phyloP scores from a whole-genome alignment of 2,888 invertebrate species.

The Euplagia quadripunctaria region DNA sequence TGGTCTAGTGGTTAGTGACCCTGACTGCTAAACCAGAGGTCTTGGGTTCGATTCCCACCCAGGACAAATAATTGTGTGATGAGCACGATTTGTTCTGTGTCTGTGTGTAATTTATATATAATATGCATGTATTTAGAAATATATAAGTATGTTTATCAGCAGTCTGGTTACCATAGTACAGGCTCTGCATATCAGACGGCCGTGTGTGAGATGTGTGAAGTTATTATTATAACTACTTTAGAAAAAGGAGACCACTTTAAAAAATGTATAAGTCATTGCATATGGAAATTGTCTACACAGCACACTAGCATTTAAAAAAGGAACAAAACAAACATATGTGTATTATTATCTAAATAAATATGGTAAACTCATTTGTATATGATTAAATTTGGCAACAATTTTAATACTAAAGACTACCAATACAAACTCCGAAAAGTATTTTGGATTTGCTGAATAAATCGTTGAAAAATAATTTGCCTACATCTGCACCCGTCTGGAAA shows the following conservation, averaged over 20 bases:
- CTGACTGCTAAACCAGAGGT: no score
- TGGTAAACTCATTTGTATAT: constrained; percentile 43
- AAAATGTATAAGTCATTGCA: neutral
- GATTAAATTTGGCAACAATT: constrained; percentile 67
- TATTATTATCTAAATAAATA: neutral
- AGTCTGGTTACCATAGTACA: no score
- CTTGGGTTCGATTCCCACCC: no score
- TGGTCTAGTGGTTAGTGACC: no score
- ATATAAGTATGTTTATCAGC: no score
- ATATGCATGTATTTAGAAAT: no score
- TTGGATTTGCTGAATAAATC: constrained; percentile 40
- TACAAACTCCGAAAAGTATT: constrained; percentile 63
- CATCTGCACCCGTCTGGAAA: constrained; percentile 43
- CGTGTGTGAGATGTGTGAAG: no score
- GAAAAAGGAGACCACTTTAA: neutral
- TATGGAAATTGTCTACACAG: neutral
- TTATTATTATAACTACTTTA: no score
- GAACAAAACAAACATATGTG: neutral
- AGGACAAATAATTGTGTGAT: no score
- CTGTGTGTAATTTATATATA: no score
- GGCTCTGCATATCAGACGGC: no score
- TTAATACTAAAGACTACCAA: constrained; percentile 56
- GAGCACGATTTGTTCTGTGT: no score
- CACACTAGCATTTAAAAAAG: neutral
- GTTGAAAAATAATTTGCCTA: constrained; percentile 57